Conservation (phyloP, 2,888 invertebrate genomes). For the Gymnoscelis rufifasciata region DNA sequence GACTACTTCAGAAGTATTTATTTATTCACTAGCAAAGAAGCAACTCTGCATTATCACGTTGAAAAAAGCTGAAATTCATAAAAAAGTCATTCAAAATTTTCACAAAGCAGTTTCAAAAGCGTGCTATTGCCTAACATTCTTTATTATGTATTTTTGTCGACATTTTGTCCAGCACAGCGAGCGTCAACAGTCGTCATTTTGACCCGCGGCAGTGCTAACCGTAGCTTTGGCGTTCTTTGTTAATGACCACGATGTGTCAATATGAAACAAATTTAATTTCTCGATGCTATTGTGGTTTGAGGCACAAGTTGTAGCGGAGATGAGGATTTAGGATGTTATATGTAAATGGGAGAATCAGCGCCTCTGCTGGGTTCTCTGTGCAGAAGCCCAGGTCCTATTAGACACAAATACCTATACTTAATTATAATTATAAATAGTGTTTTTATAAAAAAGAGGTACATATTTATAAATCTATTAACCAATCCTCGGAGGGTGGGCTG, state of each 20-base stretch:
- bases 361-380: no score
- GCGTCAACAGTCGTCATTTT: slow-evolving; percentile 20
- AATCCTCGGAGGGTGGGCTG: no score
- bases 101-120: slow-evolving; percentile 1
- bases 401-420: no score
- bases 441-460: no score
- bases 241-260: slow-evolving; percentile 52
- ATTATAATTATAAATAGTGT: no score
- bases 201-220: slow-evolving; percentile 31
- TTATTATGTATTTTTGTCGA: background rate
- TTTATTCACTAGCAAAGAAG: no score
- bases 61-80: background rate
- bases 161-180: slow-evolving; percentile 15
- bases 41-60: no score
- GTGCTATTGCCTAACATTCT: slow-evolving; percentile 3
- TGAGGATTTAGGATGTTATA: background rate
- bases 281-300: slow-evolving; percentile 15
- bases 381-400: no score
- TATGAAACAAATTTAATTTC: slow-evolving; percentile 43
- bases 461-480: no score
- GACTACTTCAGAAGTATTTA: no score
- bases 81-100: background rate
- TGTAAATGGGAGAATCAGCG: no score
- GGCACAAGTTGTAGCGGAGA: slow-evolving; percentile 19
- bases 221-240: slow-evolving; percentile 47